A percentile compares a stretch with the other conserved stretches of the same genome.
Conservation (phyloP, 1,140 invertebrate species). For the Rhagoletis zephyria region DNA sequence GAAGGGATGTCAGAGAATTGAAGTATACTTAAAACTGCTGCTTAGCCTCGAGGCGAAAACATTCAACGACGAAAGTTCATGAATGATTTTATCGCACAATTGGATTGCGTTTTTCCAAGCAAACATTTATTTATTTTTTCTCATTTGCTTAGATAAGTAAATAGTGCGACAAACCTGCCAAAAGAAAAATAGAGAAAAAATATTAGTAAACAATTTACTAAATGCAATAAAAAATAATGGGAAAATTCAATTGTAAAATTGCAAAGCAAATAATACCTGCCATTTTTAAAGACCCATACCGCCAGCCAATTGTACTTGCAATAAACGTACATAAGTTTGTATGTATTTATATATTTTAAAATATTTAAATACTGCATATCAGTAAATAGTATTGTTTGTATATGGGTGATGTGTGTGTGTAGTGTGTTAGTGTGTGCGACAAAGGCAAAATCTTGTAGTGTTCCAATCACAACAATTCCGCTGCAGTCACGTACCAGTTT, state of each 20-base stretch:
- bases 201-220: neutral
- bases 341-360: neutral
- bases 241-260: slow-evolving; percentile 2
- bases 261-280: neutral
- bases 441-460: too few relatives aligned
- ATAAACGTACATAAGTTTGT: neutral
- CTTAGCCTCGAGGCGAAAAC: neutral
- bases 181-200: neutral
- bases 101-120: neutral
- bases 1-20: neutral
- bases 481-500: slow-evolving; percentile 24
- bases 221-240: neutral
- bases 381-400: neutral
- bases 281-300: neutral
- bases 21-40: neutral
- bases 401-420: neutral
- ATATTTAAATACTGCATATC: neutral
- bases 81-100: slow-evolving; percentile 1
- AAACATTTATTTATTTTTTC: too few relatives aligned
- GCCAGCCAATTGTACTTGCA: too few relatives aligned
- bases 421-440: neutral
- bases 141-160: neutral
- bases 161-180: neutral
- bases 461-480: neutral
- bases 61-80: neutral